Evolutionary conservation across 2,113 vertebrate genomes (phyloP).

Genomic region (Chloropsis cyanopogon): DNA sequence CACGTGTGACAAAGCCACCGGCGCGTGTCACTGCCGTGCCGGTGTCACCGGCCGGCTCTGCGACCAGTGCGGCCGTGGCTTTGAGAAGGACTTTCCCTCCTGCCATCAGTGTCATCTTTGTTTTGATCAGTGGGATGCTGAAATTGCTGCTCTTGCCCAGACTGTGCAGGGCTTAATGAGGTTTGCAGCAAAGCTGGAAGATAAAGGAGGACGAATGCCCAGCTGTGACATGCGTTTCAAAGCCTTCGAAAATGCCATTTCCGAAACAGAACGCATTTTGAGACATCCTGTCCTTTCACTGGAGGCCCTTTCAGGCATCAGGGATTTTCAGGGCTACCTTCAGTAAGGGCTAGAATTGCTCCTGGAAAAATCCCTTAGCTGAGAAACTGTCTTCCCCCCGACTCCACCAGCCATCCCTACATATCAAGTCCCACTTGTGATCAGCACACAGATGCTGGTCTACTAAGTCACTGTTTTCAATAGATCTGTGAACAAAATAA

Average conservation of each 20-base stretch:
- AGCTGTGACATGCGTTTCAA: slow-evolving; percentile 47
- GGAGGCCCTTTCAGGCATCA: slow-evolving; percentile 57
- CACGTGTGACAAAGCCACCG: slow-evolving; percentile 78
- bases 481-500: neutral
- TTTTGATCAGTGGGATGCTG: slow-evolving; percentile 72
- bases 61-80: slow-evolving; percentile 71
- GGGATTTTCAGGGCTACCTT: slow-evolving; percentile 66
- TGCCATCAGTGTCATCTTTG: slow-evolving; percentile 81
- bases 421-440: neutral
- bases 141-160: slow-evolving; percentile 65
- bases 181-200: slow-evolving; percentile 52
- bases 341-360: slow-evolving; percentile 53
- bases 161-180: slow-evolving; percentile 69
- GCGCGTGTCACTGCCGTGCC: slow-evolving; percentile 72
- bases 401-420: neutral
- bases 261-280: slow-evolving; percentile 66
- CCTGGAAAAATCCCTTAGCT: neutral
- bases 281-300: slow-evolving; percentile 51
- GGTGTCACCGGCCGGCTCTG: slow-evolving; percentile 77
- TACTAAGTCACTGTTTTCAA: neutral
- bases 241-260: slow-evolving; percentile 68
- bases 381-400: neutral
- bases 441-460: neutral
- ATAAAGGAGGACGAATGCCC: slow-evolving; percentile 47
- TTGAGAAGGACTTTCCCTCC: slow-evolving; percentile 74